These are phyloP conservation scores for Nansenia antarctica DNA, from an alignment of 2,113 vertebrate genomes.

Conservation along the genomic window DNA sequence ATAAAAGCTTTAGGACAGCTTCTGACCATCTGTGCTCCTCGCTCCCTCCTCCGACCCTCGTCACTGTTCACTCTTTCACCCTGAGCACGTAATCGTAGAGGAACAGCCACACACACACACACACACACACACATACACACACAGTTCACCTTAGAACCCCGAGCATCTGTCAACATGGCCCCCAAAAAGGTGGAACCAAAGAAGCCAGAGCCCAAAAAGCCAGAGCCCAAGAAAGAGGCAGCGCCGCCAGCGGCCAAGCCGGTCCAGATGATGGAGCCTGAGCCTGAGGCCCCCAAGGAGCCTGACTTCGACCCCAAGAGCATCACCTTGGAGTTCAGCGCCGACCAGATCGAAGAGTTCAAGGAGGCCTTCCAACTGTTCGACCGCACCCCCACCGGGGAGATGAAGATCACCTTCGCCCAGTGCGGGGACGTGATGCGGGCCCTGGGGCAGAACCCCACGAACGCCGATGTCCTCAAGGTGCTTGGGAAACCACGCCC, in stretches of 20 bases:
- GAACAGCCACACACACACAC: too few relatives aligned
- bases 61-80: constrained; percentile 34
- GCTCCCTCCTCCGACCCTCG: constrained; percentile 36
- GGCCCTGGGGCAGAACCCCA: constrained; percentile 97
- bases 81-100: constrained; percentile 36
- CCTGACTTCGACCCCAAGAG: constrained; percentile 76
- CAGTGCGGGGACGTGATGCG: constrained; percentile 95
- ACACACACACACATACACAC: too few relatives aligned
- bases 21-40: constrained; percentile 51
- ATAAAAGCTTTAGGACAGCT: constrained; percentile 69
- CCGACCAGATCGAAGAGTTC: constrained; percentile 93
- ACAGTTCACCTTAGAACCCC: constrained; percentile 23
- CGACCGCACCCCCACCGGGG: constrained; percentile 84
- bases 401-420: constrained; percentile 91
- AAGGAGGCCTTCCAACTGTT: constrained; percentile 94
- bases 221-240: constrained; percentile 76
- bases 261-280: constrained; percentile 39
- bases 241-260: constrained; percentile 54
- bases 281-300: constrained; percentile 69
- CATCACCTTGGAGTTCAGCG: constrained; percentile 75
- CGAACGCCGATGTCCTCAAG: constrained; percentile 92
- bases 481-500: constrained; percentile 91
- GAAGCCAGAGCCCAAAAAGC: constrained; percentile 76
- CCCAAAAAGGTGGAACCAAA: constrained; percentile 79
- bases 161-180: constrained; percentile 62